Percentiles rank a stretch among this genome's conserved stretches.
These are phyloP conservation scores for Pelobates cultripes DNA, from an alignment of 2,797 vertebrate genomes.

Conservation along the genomic window DNA sequence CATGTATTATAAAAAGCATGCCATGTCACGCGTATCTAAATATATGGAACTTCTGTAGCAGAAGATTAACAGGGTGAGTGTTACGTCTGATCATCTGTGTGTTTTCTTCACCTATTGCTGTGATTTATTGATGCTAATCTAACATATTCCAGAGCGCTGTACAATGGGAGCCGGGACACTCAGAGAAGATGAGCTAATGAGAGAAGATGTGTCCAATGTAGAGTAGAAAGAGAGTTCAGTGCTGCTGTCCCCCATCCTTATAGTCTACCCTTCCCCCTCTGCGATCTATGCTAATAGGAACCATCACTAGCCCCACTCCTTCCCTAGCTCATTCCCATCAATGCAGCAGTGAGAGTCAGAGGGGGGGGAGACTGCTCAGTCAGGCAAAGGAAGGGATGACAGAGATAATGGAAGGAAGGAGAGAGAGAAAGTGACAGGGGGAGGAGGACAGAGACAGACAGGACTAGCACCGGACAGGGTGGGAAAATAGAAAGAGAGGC, in stretches of 20 bases:
- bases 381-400: background rate
- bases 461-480: constrained; percentile 17
- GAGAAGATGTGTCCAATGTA: background rate
- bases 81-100: no score
- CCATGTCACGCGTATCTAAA: no score
- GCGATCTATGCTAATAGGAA: constrained; percentile 7
- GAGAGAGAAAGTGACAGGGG: background rate
- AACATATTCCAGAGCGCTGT: background rate
- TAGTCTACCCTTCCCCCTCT: constrained; percentile 3
- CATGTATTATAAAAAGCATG: no score
- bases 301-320: constrained; percentile 17
- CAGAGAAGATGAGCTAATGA: background rate
- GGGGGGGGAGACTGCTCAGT: background rate
- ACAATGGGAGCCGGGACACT: background rate
- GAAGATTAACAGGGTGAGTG: no score
- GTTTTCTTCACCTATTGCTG: background rate
- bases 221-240: background rate
- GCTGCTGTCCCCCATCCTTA: background rate
- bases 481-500: constrained; percentile 3
- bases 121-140: background rate
- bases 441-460: constrained; percentile 7
- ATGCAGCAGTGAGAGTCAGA: constrained; percentile 45
- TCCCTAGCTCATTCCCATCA: constrained; percentile 21
- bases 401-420: background rate
- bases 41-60: no score